These are phyloP conservation scores for Lymantria monacha DNA, from an alignment of 2,888 invertebrate species.

Conservation along the genomic window DNA sequence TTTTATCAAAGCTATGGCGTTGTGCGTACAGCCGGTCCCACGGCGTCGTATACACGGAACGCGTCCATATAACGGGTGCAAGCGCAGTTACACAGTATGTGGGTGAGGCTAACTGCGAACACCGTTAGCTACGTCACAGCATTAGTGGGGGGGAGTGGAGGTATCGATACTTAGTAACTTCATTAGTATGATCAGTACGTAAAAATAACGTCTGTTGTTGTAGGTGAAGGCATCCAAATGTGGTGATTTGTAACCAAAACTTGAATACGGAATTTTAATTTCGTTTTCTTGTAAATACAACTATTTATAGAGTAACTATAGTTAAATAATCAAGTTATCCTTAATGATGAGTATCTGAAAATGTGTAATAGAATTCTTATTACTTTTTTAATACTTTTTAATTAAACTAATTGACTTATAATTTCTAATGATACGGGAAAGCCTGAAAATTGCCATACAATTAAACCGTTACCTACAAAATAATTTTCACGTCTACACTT, in stretches of 20 bases:
- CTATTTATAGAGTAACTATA: too few species aligned
- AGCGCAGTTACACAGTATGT: slow-evolving; percentile 76
- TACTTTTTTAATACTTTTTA: too few species aligned
- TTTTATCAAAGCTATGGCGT: slow-evolving; percentile 35
- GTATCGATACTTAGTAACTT: slow-evolving; percentile 21
- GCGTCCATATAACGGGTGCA: slow-evolving; percentile 73
- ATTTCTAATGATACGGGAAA: too few species aligned
- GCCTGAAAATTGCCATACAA: too few species aligned
- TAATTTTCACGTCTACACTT: too few species aligned
- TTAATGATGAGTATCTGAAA: too few species aligned
- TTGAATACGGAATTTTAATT: background rate
- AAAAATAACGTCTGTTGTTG: slow-evolving; percentile 1
- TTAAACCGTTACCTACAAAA: too few species aligned
- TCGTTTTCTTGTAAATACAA: background rate
- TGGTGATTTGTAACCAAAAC: slow-evolving; percentile 1
- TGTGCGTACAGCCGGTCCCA: slow-evolving; percentile 48
- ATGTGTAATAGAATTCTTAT: too few species aligned
- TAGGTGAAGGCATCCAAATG: background rate
- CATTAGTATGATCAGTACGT: slow-evolving; percentile 5
- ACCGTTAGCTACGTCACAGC: slow-evolving; percentile 71
- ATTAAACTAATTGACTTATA: too few species aligned
- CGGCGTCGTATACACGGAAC: slow-evolving; percentile 52
- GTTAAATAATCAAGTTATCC: too few species aligned
- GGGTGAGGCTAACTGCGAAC: slow-evolving; percentile 73
- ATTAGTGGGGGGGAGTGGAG: slow-evolving; percentile 46